Evolutionary conservation across 53 echinoderm and acorn worm genomes (phyloP).

Genomic region (Henricia sp.): DNA sequence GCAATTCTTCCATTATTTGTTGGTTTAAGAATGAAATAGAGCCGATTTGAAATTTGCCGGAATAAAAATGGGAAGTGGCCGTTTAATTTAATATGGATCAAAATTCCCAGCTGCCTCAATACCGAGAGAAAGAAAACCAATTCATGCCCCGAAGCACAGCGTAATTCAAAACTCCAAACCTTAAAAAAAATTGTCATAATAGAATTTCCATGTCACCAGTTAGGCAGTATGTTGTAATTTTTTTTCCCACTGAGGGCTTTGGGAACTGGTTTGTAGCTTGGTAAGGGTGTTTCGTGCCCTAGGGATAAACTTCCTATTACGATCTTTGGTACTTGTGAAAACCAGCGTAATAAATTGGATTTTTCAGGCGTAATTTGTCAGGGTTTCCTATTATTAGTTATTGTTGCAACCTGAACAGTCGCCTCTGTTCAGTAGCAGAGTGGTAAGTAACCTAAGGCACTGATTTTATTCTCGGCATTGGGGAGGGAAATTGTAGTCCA

Average conservation of each 20-base stretch:
- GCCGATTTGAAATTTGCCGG: slow-evolving; percentile 7
- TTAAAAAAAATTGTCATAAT: background rate
- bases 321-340: slow-evolving; percentile 32
- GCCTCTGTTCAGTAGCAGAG: background rate
- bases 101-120: slow-evolving; percentile 45
- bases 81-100: slow-evolving; percentile 46
- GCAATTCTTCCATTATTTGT: slow-evolving; percentile 7
- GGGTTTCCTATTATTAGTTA: slow-evolving; percentile 19
- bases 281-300: background rate
- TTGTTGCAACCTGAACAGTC: slow-evolving; percentile 48
- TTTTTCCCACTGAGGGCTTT: background rate
- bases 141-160: slow-evolving; percentile 34
- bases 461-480: background rate
- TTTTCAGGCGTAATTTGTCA: slow-evolving; percentile 36
- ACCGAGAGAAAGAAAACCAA: background rate
- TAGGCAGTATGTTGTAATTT: background rate
- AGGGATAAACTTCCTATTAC: background rate
- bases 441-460: background rate
- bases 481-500: slow-evolving; percentile 1
- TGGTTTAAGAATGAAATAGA: slow-evolving; percentile 17
- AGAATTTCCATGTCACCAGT: background rate
- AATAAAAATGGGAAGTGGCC: slow-evolving; percentile 35
- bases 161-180: background rate
- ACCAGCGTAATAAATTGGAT: slow-evolving; percentile 43
- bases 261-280: background rate